phyloP scores from a whole-genome alignment of 2,888 invertebrate species.

The Trissoscelio sp. region DNA sequence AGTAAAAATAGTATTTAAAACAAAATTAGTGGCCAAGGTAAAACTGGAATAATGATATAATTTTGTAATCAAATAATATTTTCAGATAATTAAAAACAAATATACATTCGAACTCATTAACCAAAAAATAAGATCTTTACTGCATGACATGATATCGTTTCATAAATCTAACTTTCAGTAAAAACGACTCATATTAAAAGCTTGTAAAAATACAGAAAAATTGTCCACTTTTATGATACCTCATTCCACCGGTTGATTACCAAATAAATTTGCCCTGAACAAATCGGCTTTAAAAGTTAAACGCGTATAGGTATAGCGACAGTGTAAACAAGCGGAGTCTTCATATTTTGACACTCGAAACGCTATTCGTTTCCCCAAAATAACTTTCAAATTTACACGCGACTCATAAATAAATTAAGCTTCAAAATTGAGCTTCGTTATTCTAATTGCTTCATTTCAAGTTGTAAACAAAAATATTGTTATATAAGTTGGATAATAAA shows the following conservation, averaged over 20 bases:
- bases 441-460: background rate
- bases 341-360: background rate
- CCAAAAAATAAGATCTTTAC: background rate
- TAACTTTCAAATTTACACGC: background rate
- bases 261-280: background rate
- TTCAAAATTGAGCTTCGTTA: background rate
- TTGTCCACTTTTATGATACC: background rate
- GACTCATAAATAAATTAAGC: background rate
- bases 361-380: background rate
- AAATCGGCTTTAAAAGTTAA: background rate
- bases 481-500: too few relatives aligned
- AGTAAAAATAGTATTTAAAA: background rate
- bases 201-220: too few relatives aligned
- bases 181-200: too few relatives aligned
- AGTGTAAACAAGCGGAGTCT: constrained; percentile 1
- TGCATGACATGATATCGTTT: background rate
- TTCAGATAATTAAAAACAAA: background rate
- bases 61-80: background rate
- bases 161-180: background rate
- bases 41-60: background rate
- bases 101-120: background rate
- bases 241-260: background rate
- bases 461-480: too few relatives aligned
- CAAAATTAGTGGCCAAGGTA: background rate
- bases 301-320: background rate